These are phyloP conservation scores for Chromis chromis DNA, from an alignment of 2,797 vertebrate species.

Conservation along the genomic window DNA sequence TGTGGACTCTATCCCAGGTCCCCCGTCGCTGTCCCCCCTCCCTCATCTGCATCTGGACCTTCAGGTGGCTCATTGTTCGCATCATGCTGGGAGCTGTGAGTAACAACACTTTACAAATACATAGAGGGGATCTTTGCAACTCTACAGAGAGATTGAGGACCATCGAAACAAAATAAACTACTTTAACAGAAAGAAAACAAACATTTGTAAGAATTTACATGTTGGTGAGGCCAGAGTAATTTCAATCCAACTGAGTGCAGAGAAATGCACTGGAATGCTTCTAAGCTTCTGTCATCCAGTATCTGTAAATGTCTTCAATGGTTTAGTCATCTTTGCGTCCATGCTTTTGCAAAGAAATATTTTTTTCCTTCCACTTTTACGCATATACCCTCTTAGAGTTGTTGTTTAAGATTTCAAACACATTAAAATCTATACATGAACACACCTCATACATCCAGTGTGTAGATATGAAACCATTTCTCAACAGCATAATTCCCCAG, in stretches of 20 bases:
- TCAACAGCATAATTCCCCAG: constrained; percentile 5
- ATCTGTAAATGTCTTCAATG: no score
- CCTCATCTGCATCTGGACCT: constrained; percentile 89
- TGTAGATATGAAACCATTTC: constrained; percentile 28
- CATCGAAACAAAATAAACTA: background rate
- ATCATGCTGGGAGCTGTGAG: constrained; percentile 98
- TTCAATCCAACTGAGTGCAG: background rate
- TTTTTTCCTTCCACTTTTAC: background rate
- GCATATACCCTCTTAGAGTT: background rate
- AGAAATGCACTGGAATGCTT: background rate
- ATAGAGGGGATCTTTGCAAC: background rate
- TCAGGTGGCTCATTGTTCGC: constrained; percentile 97
- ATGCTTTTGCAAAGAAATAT: no score
- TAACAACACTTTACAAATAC: constrained; percentile 45
- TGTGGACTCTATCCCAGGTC: constrained; percentile 89
- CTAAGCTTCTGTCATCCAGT: no score
- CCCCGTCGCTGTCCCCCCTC: constrained; percentile 87
- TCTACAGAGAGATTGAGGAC: background rate
- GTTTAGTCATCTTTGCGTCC: no score
- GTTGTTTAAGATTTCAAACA: constrained; percentile 33
- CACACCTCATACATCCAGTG: background rate
- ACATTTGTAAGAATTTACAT: no score
- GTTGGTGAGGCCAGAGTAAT: background rate
- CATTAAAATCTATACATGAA: background rate
- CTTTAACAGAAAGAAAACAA: background rate